Percentiles rank a stretch among this genome's conserved stretches.
These are phyloP conservation scores for Albula glossodonta DNA, from an alignment of 2,113 vertebrate genomes.

Conservation along the genomic window DNA sequence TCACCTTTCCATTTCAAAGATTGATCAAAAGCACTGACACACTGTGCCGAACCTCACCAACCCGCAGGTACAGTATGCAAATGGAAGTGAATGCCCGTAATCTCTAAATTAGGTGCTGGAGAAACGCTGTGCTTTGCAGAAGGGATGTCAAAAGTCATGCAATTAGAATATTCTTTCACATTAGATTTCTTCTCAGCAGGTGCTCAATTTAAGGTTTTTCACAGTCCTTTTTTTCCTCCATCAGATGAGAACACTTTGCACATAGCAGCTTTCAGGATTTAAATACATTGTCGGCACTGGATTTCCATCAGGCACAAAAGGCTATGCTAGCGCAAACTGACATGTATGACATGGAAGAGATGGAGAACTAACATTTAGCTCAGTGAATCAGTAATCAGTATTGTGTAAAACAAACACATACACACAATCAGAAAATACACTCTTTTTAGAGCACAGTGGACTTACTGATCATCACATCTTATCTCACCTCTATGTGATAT, in stretches of 20 bases:
- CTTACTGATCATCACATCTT: not conserved
- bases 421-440: not conserved
- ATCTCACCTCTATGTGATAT: not conserved
- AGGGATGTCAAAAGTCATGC: constrained; percentile 42
- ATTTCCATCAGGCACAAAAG: constrained; percentile 1
- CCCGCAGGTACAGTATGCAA: constrained; percentile 32
- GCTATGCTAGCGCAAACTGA: not conserved
- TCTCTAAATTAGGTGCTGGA: constrained; percentile 32
- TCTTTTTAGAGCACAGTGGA: not conserved
- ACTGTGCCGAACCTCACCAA: constrained; percentile 25
- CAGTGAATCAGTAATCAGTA: not conserved
- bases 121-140: constrained; percentile 46
- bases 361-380: not conserved
- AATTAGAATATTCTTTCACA: constrained; percentile 32
- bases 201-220: constrained; percentile 22
- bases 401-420: not conserved
- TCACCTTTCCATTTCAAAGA: constrained; percentile 18
- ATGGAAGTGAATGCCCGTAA: constrained; percentile 34
- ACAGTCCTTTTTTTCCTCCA: constrained; percentile 13
- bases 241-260: constrained; percentile 12
- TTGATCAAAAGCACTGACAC: constrained; percentile 34
- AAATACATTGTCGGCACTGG: constrained; percentile 16
- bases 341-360: not conserved
- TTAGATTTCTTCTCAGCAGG: constrained; percentile 24
- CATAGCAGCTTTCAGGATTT: constrained; percentile 24